Evolutionary conservation across 2,113 vertebrate genomes (phyloP).

Genomic region (Sminthopsis crassicaudata): DNA sequence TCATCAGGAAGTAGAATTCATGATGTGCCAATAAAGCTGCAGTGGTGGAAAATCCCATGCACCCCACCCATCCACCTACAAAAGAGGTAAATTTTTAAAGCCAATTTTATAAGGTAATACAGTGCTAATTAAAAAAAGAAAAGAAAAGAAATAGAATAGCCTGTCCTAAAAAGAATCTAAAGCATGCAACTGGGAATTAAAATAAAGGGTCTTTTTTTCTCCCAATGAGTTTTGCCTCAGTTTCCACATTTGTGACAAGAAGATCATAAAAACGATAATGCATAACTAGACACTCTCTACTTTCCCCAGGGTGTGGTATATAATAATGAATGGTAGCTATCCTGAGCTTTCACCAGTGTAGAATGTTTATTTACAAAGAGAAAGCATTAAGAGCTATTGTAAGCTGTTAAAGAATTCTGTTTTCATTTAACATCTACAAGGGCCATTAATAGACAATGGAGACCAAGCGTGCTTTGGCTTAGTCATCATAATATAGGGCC

Average conservation of each 20-base stretch:
- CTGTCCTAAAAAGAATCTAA: neutral
- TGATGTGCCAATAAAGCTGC: neutral
- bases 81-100: slow-evolving; percentile 25
- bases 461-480: neutral
- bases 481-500: neutral
- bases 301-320: slow-evolving; percentile 49
- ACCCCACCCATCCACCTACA: slow-evolving; percentile 2
- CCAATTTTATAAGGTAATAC: slow-evolving; percentile 15
- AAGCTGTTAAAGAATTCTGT: slow-evolving; percentile 38
- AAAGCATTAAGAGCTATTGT: slow-evolving; percentile 24
- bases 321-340: slow-evolving; percentile 51
- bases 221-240: slow-evolving; percentile 12
- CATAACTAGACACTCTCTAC: neutral
- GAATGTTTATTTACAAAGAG: slow-evolving; percentile 43
- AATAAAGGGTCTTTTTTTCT: neutral
- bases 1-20: neutral
- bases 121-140: slow-evolving; percentile 38
- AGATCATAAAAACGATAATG: slow-evolving; percentile 33
- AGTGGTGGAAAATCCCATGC: neutral
- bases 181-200: neutral
- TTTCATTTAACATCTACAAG: slow-evolving; percentile 45
- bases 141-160: neutral
- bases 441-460: slow-evolving; percentile 43
- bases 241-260: neutral
- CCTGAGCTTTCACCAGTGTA: slow-evolving; percentile 52